Conservation (phyloP, 2,113 vertebrate species). For the Pseudopodoces humilis region DNA sequence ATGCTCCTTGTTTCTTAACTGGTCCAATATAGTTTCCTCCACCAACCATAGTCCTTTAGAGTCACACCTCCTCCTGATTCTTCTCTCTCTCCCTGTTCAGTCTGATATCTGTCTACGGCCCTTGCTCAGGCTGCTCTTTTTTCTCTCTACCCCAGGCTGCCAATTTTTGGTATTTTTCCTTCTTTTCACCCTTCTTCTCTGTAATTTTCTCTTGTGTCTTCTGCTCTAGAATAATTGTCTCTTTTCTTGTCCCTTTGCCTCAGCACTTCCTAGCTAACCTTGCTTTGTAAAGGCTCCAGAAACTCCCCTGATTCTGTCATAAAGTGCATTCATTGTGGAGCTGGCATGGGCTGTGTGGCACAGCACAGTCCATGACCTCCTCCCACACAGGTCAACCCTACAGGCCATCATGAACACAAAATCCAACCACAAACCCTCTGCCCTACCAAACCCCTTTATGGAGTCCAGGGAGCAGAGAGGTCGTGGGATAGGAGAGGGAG, state of each 20-base stretch:
- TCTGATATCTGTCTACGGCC: not conserved
- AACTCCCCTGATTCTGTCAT: not conserved
- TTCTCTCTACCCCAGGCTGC: not conserved
- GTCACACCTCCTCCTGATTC: not conserved
- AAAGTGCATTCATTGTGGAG: not conserved
- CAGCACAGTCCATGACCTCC: not conserved
- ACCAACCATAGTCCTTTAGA: fast-evolving
- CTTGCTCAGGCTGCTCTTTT: not conserved
- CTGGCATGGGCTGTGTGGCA: not conserved
- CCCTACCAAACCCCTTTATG: not conserved
- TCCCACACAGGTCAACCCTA: not conserved
- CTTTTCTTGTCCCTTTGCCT: not conserved
- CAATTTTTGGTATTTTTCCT: not conserved
- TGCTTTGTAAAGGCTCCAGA: not conserved
- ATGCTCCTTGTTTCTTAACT: not conserved
- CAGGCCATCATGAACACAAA: not conserved
- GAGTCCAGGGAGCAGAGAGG: not conserved
- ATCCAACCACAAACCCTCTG: not conserved
- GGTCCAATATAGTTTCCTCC: not conserved
- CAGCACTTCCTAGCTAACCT: not conserved
- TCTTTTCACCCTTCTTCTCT: not conserved
- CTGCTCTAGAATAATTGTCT: not conserved
- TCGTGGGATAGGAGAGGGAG: not conserved
- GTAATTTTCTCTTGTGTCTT: not conserved
- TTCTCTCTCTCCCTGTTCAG: not conserved